These are phyloP conservation scores for Mustela nigripes DNA, from an alignment of 2,113 vertebrate genomes.

Conservation along the genomic window DNA sequence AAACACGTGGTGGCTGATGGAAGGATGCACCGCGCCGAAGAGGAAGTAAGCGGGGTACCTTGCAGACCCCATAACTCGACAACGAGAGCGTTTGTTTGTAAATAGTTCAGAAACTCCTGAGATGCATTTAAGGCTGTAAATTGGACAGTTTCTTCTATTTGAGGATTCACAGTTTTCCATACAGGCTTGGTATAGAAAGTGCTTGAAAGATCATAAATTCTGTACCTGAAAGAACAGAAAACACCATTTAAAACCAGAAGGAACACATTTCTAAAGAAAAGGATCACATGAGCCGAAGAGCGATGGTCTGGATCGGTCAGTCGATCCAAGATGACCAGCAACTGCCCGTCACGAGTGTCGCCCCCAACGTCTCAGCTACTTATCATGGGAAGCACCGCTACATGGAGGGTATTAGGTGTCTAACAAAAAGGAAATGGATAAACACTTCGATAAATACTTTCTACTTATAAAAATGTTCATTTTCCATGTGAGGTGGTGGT, in stretches of 20 bases:
- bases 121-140: constrained; percentile 89
- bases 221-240: constrained; percentile 87
- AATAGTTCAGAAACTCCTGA: constrained; percentile 90
- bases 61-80: constrained; percentile 95
- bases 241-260: constrained; percentile 1
- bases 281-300: not conserved
- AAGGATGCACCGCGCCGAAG: not conserved
- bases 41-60: constrained; percentile 85
- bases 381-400: not conserved
- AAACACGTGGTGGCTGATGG: fast-evolving
- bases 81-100: constrained; percentile 93
- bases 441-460: not conserved
- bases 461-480: not conserved
- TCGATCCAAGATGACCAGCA: not conserved
- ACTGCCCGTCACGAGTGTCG: fast-evolving
- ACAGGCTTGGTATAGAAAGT: constrained; percentile 90
- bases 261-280: not conserved
- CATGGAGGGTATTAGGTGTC: not conserved
- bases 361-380: fast-evolving
- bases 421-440: not conserved
- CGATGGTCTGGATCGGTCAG: not conserved
- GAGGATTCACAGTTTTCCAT: constrained; percentile 91
- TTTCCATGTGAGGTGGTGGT: not conserved
- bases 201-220: constrained; percentile 89
- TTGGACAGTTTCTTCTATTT: constrained; percentile 90